Evolutionary conservation across 1,140 invertebrate species (phyloP), one percentile per base, ranked within the genome.

Genomic region (Micrasema minimum): DNA sequence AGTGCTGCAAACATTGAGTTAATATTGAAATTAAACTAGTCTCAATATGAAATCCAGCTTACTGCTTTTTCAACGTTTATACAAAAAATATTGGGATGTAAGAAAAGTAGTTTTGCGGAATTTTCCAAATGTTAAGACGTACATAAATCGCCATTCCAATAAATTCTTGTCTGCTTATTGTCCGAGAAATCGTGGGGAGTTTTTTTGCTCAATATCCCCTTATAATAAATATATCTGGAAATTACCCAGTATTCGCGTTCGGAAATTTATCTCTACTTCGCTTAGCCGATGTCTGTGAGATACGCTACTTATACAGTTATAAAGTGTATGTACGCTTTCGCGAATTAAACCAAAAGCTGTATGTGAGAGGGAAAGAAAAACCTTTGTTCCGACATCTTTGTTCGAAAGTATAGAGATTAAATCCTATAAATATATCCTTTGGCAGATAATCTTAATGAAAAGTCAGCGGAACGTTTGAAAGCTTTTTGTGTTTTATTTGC

Each of bases 81-180:
- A n/a, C n/a, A n/a, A n/a, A n/a, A n/a, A n/a, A n/a, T n/a, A n/a
- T n/a, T n/a, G n/a, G n/a, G n/a, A n/a, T n/a, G n/a, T n/a, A n/a
- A n/a, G 53, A 31, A 35, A 57, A 37, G 37, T 26, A 45, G 41
- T 48, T 2, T 41, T 41, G 59, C 18, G 45, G n/a, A n/a, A n/a
- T n/a, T n/a, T n/a, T n/a, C n/a, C n/a, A n/a, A 64, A 45, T 46
- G 59, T 14, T 1, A n/a, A 43, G 38, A 59, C 46, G 51, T 9
- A 61, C 41, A 71, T 71, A 71, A 71, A 71, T 71, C 62, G 53
- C 62, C 43, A 59, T 59, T 66, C 53, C 64, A 50, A 71, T 71
- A 71, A 66, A 66, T 71, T 71, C 51, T 66, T 35, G 50, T 71
- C 69, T 66, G 61, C 43, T 71, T 66, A 71, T 71, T 66, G 69